phyloP scores from a whole-genome alignment of 2,113 vertebrate species.

The Tragelaphus strepsiceros region DNA sequence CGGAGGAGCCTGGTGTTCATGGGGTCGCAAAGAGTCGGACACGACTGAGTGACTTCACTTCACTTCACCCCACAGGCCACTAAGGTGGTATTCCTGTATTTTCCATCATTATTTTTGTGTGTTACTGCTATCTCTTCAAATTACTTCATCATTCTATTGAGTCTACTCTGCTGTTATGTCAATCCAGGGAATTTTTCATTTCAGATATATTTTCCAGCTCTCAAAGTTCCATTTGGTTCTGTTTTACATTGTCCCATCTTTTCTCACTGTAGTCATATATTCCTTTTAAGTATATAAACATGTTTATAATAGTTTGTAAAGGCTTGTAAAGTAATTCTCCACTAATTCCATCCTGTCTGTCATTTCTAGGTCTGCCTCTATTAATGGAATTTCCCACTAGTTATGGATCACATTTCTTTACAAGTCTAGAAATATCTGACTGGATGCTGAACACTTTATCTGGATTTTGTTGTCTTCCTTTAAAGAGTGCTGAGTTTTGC shows the following conservation, averaged over 20 bases:
- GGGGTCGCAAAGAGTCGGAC: too few relatives aligned
- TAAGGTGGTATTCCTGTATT: not conserved
- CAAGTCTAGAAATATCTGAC: not conserved
- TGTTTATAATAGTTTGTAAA: not conserved
- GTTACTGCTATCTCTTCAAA: not conserved
- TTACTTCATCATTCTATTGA: not conserved
- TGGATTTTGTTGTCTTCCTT: conserved; percentile 5
- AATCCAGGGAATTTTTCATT: not conserved
- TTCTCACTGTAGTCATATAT: not conserved
- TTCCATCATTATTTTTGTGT: not conserved
- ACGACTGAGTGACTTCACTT: too few relatives aligned
- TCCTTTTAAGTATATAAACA: not conserved
- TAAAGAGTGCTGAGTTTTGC: not conserved
- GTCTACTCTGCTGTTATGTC: not conserved
- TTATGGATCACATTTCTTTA: not conserved
- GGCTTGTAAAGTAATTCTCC: not conserved
- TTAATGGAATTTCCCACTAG: not conserved
- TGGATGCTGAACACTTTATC: not conserved
- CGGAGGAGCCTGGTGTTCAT: too few relatives aligned
- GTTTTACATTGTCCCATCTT: not conserved
- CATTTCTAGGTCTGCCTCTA: not conserved
- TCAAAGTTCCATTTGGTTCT: not conserved
- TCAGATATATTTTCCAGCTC: not conserved
- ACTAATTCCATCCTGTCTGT: not conserved
- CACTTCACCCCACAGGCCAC: not conserved